Base-by-base conservation (phyloP, 1,140 invertebrate genomes). In the Onthophagus taurus region DNA sequence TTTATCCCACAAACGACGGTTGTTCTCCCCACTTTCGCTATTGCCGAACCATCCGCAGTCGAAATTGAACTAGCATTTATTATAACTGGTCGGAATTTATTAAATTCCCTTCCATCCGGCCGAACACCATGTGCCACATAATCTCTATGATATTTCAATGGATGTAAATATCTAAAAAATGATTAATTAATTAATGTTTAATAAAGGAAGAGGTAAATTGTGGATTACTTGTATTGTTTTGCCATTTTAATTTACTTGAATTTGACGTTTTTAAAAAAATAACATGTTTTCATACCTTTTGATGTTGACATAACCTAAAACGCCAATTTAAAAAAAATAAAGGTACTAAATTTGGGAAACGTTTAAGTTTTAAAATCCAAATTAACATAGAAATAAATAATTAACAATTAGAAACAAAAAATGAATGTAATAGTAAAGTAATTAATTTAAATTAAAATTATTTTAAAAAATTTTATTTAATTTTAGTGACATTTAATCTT, bases 1-100 rank as follows among this genome's bases (percentile, higher is more conserved):
- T 85, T 85, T 16, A 85, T 76, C n/a, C 82, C 82, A 72, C 83
- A 85, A 23, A 84, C 66, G 12, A 83, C 73, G 45, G 73, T 75
- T 9, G 81, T 83, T 51, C 78, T 75, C n/a, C 82, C 83, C 45
- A 83, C 65, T 69, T 80, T 82, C 5, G 80, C 74, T 45, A 83
- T 66, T 4, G 81, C 76, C 29, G 82, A 85, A 37, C 81, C 80
- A 57, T 85, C 79, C 2, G 82, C 77, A 50, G 79, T 80, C 31
- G 66, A 68, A 29, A 85, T 74, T 4, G 79, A 76, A n/a, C 72
- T 71, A 33, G 75, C 64, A 60, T 78, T 78, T 5, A 81, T 51
- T 14, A 70, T 65, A 11, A 73, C 63, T 17, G 75, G 72, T 38
- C 81, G 68, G 55, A 78, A 78, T 47, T 74, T 69, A 29, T 69